Evolutionary conservation across 2,113 vertebrate genomes (phyloP).

Genomic region (Grus americana): DNA sequence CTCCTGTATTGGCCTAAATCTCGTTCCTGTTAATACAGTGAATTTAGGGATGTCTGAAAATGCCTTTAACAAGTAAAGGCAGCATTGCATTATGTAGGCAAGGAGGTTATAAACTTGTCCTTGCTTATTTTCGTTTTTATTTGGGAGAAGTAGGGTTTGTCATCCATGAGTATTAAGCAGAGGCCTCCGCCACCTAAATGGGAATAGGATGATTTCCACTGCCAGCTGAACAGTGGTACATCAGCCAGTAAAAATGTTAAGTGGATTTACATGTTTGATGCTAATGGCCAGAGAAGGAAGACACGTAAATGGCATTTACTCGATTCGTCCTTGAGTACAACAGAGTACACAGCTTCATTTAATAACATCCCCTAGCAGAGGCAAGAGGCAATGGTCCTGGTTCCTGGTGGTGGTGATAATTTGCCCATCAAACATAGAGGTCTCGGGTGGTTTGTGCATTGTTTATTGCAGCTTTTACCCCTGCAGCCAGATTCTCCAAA

Average conservation of each 20-base stretch:
- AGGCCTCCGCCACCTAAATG: not conserved
- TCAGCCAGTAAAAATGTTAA: not conserved
- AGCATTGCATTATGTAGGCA: not conserved
- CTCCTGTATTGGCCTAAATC: not conserved
- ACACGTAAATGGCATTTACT: not conserved
- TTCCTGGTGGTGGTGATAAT: not conserved
- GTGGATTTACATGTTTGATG: not conserved
- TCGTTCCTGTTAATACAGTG: not conserved
- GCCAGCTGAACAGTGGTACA: not conserved
- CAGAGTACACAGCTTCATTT: not conserved
- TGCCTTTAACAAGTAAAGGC: not conserved
- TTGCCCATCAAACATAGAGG: not conserved
- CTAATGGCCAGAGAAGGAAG: not conserved
- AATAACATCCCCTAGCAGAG: not conserved
- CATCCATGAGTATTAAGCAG: not conserved
- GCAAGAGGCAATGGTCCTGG: not conserved
- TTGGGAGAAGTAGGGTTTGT: not conserved
- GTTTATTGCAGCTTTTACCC: not conserved
- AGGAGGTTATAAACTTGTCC: not conserved
- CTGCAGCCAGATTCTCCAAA: not conserved
- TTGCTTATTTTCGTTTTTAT: not conserved
- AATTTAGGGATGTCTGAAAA: not conserved
- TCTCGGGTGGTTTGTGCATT: accelerated
- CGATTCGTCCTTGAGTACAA: not conserved
- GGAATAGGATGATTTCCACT: not conserved